A percentile compares a stretch with the other conserved stretches of the same genome.
phyloP scores from a whole-genome alignment of 2,797 vertebrate species.

The Parambassis ranga region DNA sequence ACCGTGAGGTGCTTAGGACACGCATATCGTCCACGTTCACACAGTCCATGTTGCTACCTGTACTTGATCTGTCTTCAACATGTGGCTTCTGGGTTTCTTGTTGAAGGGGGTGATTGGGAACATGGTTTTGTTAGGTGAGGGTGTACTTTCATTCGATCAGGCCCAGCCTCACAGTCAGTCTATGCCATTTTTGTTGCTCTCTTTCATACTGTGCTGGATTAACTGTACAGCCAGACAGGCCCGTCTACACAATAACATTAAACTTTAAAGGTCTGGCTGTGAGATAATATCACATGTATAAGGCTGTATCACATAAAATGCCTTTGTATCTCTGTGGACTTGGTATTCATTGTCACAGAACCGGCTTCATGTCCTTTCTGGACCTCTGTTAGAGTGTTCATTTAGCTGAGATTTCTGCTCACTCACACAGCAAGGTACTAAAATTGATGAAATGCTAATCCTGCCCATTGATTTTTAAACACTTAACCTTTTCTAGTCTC shows the following conservation, averaged over 20 bases:
- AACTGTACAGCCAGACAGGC: neutral
- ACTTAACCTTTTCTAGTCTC: neutral
- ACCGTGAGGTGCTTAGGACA: neutral
- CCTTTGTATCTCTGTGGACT: too few relatives aligned
- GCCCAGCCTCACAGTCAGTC: neutral
- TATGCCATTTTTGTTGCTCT: neutral
- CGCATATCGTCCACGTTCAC: neutral
- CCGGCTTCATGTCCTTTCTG: too few relatives aligned
- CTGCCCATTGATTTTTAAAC: too few relatives aligned
- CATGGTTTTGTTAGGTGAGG: constrained; percentile 1
- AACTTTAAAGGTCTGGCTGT: neutral
- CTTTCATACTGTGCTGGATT: neutral
- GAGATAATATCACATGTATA: neutral
- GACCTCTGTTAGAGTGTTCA: too few relatives aligned
- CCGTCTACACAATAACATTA: neutral
- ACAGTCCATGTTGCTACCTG: neutral
- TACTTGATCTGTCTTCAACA: constrained; percentile 39
- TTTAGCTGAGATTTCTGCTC: too few relatives aligned
- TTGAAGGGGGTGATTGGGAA: neutral
- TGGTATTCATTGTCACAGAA: too few relatives aligned
- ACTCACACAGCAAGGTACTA: too few relatives aligned
- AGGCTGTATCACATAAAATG: neutral
- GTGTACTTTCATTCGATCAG: neutral
- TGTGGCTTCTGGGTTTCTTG: constrained; percentile 50
- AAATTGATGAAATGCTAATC: too few relatives aligned